These are phyloP conservation scores for Vidua chalybeata DNA, from an alignment of 2,113 vertebrate species.

Conservation along the genomic window DNA sequence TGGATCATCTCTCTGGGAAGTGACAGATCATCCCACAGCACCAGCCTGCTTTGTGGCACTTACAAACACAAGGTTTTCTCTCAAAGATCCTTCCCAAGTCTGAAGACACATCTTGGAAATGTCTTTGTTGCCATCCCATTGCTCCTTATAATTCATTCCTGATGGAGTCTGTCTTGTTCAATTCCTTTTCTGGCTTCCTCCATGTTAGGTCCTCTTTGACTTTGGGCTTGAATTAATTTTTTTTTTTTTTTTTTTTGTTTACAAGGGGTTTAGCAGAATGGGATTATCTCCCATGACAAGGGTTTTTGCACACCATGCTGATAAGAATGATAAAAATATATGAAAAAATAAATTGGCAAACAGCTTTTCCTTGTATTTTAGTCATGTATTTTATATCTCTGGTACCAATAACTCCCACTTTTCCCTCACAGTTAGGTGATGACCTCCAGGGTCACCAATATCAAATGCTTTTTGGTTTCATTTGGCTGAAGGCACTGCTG, in stretches of 20 bases:
- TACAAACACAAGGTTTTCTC: not conserved
- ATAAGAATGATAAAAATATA: not conserved
- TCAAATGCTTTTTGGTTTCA: not conserved
- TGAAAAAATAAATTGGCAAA: not conserved
- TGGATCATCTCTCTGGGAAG: not conserved
- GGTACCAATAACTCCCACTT: not conserved
- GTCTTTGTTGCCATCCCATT: not conserved
- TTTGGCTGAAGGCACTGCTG: not conserved
- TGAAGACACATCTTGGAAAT: not conserved
- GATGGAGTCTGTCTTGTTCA: not conserved
- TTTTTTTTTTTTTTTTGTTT: not conserved
- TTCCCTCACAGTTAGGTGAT: not conserved
- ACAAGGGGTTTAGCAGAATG: not conserved
- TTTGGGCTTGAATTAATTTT: not conserved
- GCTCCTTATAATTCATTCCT: not conserved
- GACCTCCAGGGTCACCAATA: not conserved
- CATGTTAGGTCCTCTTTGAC: not conserved
- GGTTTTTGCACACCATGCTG: not conserved
- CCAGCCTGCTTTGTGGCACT: not conserved
- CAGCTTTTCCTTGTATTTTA: not conserved
- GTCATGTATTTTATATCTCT: not conserved
- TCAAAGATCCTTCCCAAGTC: not conserved
- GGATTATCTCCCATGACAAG: not conserved
- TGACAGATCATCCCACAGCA: not conserved
- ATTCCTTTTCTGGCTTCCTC: not conserved